Conservation (phyloP, 2,113 vertebrate genomes). For the Xiphorhynchus elegans region DNA sequence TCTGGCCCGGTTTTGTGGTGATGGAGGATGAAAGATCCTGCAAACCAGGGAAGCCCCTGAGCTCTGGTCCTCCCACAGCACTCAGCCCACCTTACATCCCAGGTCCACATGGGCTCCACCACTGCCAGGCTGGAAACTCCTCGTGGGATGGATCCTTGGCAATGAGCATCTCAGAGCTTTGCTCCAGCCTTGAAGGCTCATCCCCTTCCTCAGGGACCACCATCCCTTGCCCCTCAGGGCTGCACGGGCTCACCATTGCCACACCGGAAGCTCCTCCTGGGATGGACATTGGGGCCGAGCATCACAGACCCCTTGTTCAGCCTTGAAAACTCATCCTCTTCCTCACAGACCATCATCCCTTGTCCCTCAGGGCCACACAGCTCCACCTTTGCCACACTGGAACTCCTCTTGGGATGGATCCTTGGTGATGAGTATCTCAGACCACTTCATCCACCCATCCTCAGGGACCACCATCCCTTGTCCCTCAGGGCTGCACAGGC, state of each 20-base stretch:
- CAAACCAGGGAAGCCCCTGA: slow-evolving; percentile 15
- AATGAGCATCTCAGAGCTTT: neutral
- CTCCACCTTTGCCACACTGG: neutral
- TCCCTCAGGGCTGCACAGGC: neutral
- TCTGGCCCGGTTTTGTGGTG: slow-evolving; percentile 27
- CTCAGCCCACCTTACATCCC: neutral
- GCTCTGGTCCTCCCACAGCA: neutral
- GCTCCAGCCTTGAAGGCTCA: neutral
- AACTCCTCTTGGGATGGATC: neutral
- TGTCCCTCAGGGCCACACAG: neutral
- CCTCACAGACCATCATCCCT: neutral
- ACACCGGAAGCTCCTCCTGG: neutral
- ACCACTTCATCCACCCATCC: neutral
- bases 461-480: neutral
- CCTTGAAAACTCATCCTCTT: neutral
- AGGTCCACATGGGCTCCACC: neutral
- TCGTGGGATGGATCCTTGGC: neutral
- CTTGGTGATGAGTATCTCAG: neutral
- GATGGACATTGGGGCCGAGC: neutral
- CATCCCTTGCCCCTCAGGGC: neutral
- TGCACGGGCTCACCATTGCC: neutral
- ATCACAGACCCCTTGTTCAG: neutral
- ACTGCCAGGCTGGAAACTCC: neutral
- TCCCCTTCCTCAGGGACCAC: neutral
- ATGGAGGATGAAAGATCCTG: slow-evolving; percentile 32